Conservation (phyloP, 2,113 vertebrate species). For the Sinocyclocheilus rhinocerous region DNA sequence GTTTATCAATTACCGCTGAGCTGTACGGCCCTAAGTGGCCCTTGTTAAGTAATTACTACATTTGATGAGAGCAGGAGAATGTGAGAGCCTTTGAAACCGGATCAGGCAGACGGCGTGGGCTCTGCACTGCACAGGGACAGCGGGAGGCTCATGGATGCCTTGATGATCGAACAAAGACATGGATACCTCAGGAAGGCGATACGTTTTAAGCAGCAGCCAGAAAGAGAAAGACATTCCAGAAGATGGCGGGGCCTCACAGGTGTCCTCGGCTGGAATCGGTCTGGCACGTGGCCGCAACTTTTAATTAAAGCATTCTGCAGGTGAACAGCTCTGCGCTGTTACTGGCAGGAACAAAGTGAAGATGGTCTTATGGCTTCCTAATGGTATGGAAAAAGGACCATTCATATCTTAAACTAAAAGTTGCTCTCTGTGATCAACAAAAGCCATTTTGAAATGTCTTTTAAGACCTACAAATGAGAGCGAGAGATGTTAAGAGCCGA, state of each 20-base stretch:
- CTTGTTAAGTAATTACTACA: slow-evolving; percentile 80
- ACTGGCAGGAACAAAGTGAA: slow-evolving; percentile 19
- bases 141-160: slow-evolving; percentile 35
- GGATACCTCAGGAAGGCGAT: slow-evolving; percentile 10
- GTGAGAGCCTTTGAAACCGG: slow-evolving; percentile 78
- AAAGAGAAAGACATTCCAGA: slow-evolving; percentile 52
- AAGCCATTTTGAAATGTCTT: background rate
- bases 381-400: slow-evolving; percentile 24
- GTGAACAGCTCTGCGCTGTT: background rate
- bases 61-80: slow-evolving; percentile 75
- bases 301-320: slow-evolving; percentile 45
- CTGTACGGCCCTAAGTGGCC: slow-evolving; percentile 59
- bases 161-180: slow-evolving; percentile 25
- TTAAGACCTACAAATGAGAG: background rate
- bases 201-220: slow-evolving; percentile 14
- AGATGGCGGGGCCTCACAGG: slow-evolving; percentile 35
- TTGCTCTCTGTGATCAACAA: slow-evolving; percentile 16
- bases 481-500: background rate
- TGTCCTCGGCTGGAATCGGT: slow-evolving; percentile 38
- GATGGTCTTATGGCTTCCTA: slow-evolving; percentile 31
- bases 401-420: background rate
- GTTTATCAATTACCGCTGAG: slow-evolving; percentile 64
- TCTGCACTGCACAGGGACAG: slow-evolving; percentile 2
- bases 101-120: slow-evolving; percentile 64
- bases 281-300: background rate